Evolutionary conservation across 1,140 invertebrate species (phyloP), one percentile per base, ranked within the genome.

Genomic region (Bradysia coprophila): DNA sequence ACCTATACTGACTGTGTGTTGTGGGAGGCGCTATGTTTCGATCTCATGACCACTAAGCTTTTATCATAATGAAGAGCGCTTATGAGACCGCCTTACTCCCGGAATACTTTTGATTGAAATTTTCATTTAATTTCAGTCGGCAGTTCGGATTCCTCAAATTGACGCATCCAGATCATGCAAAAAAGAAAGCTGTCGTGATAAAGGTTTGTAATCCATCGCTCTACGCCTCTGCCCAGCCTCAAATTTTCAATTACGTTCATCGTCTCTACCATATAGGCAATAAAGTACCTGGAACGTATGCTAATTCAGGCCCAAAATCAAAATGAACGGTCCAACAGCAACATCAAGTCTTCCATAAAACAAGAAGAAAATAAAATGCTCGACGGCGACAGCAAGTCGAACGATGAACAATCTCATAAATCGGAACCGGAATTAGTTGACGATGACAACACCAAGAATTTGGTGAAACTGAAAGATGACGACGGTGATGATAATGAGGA

Each of bases 71-170:
- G 6, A 28, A 28, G 13, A 28, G 24, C 6, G 13, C 13, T 28
- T 13, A 13, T 28, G 13, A 6, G 13, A 28, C 6, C 13, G 6
- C 13, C 13, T 28, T 28, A 28, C 24, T 9, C n/a, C n/a, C 8
- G 28, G 15, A 36, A 36, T 16, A 36, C 33, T 36, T 16, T 11
- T 36, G 33, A 9, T 16, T 10, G 10, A 6, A 36, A 36, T 36
- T 36, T 11, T 36, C 6, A 15, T 53, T 47, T 49, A 52, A 49
- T 73, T 74, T 46, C 68, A 89, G 86, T 61, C 81, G 83, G 2
- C 78, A 83, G 51, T 90, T 85, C 71, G 85, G 85, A 19, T 88
- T 87, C 59, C 56, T 90, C 33, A 81, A 86, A 54, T 57, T 89
- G 2, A 76, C 78, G 49, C 67, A 70, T 18, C 68, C 74, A 38